These are phyloP conservation scores for Nebria ingens DNA, from an alignment of 1,140 invertebrate genomes.

Conservation along the genomic window DNA sequence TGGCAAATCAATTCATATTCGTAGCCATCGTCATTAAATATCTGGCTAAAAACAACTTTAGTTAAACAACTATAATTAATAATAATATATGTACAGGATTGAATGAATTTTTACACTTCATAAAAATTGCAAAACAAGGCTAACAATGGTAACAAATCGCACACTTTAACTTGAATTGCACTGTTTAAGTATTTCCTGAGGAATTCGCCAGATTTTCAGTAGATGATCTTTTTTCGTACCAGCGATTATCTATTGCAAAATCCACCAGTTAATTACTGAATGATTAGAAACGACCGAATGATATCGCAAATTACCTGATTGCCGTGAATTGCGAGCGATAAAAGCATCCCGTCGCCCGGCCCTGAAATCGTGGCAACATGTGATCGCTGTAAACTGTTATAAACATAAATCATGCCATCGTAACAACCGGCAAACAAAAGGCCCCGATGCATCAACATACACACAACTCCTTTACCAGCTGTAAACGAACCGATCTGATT, in stretches of 20 bases:
- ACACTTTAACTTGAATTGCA: no score
- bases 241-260: background rate
- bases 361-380: constrained; percentile 37
- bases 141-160: no score
- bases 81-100: no score
- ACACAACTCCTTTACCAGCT: constrained; percentile 40
- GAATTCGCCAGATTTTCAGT: background rate
- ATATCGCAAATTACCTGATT: constrained; percentile 35
- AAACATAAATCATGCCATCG: constrained; percentile 45
- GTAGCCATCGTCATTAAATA: no score
- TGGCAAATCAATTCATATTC: no score
- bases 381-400: constrained; percentile 31
- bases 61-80: no score
- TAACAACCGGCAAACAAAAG: constrained; percentile 45
- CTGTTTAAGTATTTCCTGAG: background rate
- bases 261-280: background rate
- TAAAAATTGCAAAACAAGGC: no score
- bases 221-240: background rate
- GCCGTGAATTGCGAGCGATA: constrained; percentile 41
- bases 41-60: no score
- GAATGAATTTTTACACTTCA: no score
- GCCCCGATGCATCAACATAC: constrained; percentile 38
- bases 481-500: constrained; percentile 36
- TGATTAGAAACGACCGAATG: background rate
- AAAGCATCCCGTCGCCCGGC: constrained; percentile 39